These are phyloP conservation scores for Phylloscopus trochiloides DNA, from an alignment of 2,113 vertebrate genomes.

Conservation along the genomic window DNA sequence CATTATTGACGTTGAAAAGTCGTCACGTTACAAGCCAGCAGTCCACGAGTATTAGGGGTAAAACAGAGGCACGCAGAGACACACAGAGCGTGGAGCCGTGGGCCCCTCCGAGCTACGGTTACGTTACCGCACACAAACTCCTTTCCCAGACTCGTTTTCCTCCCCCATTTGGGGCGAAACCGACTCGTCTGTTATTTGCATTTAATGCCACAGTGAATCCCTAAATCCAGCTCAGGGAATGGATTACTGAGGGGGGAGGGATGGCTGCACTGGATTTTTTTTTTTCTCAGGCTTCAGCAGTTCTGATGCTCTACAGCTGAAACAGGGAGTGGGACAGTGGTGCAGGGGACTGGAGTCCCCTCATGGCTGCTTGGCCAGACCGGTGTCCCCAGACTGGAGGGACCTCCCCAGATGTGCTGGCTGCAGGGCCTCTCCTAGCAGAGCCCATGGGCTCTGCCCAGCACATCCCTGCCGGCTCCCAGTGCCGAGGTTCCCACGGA, in stretches of 20 bases:
- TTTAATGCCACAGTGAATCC: constrained; percentile 48
- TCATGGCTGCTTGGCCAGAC: fast-evolving
- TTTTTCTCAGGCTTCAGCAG: constrained; percentile 14
- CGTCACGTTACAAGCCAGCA: constrained; percentile 54
- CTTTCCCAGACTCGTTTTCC: constrained; percentile 7
- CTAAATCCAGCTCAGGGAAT: constrained; percentile 51
- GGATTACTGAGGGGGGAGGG: constrained; percentile 43
- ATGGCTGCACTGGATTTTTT: neutral
- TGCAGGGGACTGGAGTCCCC: fast-evolving
- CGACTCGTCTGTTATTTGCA: neutral
- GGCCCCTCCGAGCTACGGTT: constrained; percentile 15
- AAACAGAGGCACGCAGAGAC: constrained; percentile 23
- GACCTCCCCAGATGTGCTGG: neutral
- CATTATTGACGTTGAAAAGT: constrained; percentile 60
- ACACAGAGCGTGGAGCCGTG: neutral
- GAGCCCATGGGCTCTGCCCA: neutral
- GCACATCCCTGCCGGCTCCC: fast-evolving
- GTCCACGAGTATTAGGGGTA: constrained; percentile 44
- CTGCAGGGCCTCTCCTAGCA: neutral
- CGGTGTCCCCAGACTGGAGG: fast-evolving
- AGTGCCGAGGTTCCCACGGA: fast-evolving
- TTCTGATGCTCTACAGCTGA: neutral
- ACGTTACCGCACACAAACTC: constrained; percentile 35
- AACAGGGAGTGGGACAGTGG: fast-evolving
- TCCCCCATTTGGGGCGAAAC: neutral